phyloP scores from a whole-genome alignment of 2,888 invertebrate genomes.

The Eristalis arbustorum region DNA sequence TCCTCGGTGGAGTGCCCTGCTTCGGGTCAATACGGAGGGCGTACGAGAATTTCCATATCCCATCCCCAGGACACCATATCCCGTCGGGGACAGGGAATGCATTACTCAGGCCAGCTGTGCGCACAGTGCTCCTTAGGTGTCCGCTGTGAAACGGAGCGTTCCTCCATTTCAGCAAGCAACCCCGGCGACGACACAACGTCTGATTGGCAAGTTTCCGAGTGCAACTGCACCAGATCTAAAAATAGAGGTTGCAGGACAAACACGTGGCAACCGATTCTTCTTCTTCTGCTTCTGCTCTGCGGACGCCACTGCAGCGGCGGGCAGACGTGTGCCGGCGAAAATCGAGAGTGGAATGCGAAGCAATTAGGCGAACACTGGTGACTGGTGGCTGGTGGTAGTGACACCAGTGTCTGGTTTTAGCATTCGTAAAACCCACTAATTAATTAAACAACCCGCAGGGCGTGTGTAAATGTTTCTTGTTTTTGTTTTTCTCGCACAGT shows the following conservation, averaged over 20 bases:
- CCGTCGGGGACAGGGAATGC: not conserved
- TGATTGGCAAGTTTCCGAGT: slow-evolving; percentile 50
- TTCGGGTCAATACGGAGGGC: slow-evolving; percentile 15
- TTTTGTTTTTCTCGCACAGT: not conserved
- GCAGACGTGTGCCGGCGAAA: slow-evolving; percentile 4
- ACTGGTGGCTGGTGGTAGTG: too few species aligned
- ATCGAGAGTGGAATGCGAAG: slow-evolving; percentile 19
- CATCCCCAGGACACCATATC: not conserved
- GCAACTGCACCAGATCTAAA: slow-evolving; percentile 38
- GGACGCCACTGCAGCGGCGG: not conserved
- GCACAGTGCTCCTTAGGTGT: not conserved
- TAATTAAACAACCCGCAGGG: not conserved
- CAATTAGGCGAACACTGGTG: not conserved
- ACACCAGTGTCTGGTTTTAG: not conserved
- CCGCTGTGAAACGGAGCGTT: not conserved
- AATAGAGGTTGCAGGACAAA: slow-evolving; percentile 47
- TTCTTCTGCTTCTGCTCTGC: not conserved
- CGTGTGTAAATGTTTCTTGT: not conserved
- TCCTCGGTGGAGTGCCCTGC: not conserved
- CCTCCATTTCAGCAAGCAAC: not conserved
- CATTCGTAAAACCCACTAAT: not conserved
- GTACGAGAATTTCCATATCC: slow-evolving; percentile 22
- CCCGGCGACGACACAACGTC: slow-evolving; percentile 34
- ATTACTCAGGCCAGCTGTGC: slow-evolving; percentile 26
- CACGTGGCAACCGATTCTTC: slow-evolving; percentile 9